Conservation (phyloP, 2,797 vertebrate genomes). For the Mus minutoides region DNA sequence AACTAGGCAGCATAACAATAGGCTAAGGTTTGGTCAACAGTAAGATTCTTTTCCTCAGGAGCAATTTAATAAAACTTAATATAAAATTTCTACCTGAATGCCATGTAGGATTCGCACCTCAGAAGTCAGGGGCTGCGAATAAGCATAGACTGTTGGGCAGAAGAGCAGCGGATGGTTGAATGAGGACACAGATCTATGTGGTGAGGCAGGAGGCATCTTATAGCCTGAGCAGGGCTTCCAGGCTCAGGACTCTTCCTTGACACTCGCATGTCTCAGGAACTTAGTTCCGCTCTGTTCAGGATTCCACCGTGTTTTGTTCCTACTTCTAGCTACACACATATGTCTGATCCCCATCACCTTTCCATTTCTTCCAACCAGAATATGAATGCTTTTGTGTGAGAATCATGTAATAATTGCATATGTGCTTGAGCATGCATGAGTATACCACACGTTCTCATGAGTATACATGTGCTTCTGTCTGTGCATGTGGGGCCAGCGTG, state of each 20-base stretch:
- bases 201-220: not conserved
- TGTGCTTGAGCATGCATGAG: not conserved
- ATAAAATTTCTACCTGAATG: not conserved
- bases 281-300: not conserved
- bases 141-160: slow-evolving; percentile 6
- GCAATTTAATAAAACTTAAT: not conserved
- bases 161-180: not conserved
- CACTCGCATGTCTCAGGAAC: not conserved
- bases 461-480: not conserved
- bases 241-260: not conserved
- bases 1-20: not conserved
- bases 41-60: not conserved
- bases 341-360: not conserved
- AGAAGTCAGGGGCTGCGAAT: not conserved
- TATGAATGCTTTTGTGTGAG: not conserved
- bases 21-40: not conserved
- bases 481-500: not conserved
- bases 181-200: not conserved
- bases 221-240: not conserved
- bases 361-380: not conserved
- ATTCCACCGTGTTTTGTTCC: not conserved
- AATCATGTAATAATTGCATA: not conserved
- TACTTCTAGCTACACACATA: not conserved
- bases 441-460: not conserved
- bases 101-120: not conserved